Conservation (phyloP, 2,113 vertebrate genomes). For the Bos taurus region DNA sequence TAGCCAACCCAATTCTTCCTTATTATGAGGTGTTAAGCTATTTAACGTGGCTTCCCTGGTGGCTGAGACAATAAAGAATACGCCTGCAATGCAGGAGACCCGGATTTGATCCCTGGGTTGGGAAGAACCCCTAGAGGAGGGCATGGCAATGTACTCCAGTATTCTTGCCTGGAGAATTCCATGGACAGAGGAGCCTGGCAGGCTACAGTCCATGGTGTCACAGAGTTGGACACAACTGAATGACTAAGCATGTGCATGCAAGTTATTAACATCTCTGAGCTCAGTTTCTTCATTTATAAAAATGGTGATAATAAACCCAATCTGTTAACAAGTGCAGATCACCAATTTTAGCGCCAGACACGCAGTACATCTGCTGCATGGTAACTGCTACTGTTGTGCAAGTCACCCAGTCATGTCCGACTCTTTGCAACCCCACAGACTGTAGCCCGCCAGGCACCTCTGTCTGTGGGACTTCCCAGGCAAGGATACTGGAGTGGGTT, state of each 20-base stretch:
- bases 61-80: neutral
- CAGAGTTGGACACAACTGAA: neutral
- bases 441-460: neutral
- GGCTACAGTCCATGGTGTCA: neutral
- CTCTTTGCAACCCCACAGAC: neutral
- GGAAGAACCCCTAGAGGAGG: neutral
- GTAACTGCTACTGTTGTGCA: neutral
- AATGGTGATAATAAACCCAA: neutral
- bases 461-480: neutral
- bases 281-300: neutral
- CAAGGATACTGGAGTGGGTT: neutral
- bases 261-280: neutral
- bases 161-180: neutral
- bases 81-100: neutral
- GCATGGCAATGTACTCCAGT: neutral
- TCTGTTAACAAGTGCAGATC: neutral
- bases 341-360: neutral
- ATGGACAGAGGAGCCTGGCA: neutral
- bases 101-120: neutral
- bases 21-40: neutral
- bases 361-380: no score
- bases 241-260: neutral
- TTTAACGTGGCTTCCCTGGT: neutral
- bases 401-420: neutral
- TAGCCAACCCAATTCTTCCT: neutral